Percentiles rank a stretch among this genome's conserved stretches.
These are phyloP conservation scores for Laticauda colubrina DNA, from an alignment of 2,113 vertebrate genomes.

Conservation along the genomic window DNA sequence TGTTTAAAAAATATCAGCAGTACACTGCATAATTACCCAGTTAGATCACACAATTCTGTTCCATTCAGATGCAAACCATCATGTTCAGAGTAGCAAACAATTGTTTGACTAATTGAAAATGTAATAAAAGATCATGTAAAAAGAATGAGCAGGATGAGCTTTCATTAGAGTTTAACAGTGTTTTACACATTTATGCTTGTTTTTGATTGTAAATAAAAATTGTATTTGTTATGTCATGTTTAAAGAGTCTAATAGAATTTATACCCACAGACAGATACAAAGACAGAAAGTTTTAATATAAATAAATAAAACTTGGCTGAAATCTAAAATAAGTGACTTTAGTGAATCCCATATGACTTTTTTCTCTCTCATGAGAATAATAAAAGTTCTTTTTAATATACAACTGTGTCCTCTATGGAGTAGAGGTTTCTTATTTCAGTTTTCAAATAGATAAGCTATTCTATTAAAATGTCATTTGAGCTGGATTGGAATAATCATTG, in stretches of 20 bases:
- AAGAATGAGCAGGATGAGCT: background rate
- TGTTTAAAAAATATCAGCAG: background rate
- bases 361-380: background rate
- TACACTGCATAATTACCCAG: background rate
- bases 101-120: background rate
- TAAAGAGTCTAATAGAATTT: background rate
- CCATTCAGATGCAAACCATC: background rate
- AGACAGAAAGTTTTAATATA: background rate
- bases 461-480: background rate
- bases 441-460: constrained; percentile 8
- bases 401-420: background rate
- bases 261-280: background rate
- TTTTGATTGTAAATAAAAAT: background rate
- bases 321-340: background rate
- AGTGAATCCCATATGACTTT: background rate
- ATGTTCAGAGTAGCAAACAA: background rate
- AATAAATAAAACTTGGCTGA: background rate
- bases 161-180: background rate
- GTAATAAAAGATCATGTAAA: background rate
- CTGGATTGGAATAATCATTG: background rate
- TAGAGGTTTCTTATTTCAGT: background rate
- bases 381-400: background rate
- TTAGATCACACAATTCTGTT: background rate
- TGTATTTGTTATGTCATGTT: background rate
- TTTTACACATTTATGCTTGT: background rate